Base-by-base conservation (phyloP, 2,113 vertebrate species). In the Lathamus discolor region DNA sequence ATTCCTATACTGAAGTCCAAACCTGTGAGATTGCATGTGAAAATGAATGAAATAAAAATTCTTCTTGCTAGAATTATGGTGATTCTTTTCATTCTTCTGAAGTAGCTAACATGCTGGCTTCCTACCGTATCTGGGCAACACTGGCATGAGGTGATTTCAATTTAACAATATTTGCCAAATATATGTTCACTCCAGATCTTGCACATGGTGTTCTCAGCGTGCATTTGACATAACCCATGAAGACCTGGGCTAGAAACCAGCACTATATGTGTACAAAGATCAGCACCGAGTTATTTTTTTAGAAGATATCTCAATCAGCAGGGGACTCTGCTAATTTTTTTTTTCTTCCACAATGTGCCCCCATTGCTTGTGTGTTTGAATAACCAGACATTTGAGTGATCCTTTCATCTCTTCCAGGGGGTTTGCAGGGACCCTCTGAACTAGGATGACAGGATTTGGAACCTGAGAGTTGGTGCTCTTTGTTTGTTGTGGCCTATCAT, bases 301-400 rank as follows among this genome's bases (percentile, higher is more conserved):
- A 98, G 98, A 98, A 98, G 98, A 99, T 98, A 98, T 99, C 99
- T 99, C 98, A 99, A 99, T 99, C 99, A 98, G 97, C 98, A 64
- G 98, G 98, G 97, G 98, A 97, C 97, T 96, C 85, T 28, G 83
- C 79, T 95, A 95, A 97, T 86, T 95, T 93, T 94, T 92, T 93
- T 73, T 73, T 94, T 83, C 82, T 67, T 63, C n/a, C 85, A 92
- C 95, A 93, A 76, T 95, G 90, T 93, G 84, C 92, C 93, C 96
- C 97, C 97, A 77, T 97, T 97, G 97, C 97, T 87, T 97, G 79
- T 95, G 95, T 95, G 95, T 97, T 97, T 88, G 96, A 98, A 97
- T 98, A 98, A 98, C 97, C 97, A 98, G 97, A 97, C 97, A 88
- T 98, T 97, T 96, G 98, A 98, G 97, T 97, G 97, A 98, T 97